Evolutionary conservation across 2,888 invertebrate genomes (phyloP).

Genomic region (Branchellion lobata): DNA sequence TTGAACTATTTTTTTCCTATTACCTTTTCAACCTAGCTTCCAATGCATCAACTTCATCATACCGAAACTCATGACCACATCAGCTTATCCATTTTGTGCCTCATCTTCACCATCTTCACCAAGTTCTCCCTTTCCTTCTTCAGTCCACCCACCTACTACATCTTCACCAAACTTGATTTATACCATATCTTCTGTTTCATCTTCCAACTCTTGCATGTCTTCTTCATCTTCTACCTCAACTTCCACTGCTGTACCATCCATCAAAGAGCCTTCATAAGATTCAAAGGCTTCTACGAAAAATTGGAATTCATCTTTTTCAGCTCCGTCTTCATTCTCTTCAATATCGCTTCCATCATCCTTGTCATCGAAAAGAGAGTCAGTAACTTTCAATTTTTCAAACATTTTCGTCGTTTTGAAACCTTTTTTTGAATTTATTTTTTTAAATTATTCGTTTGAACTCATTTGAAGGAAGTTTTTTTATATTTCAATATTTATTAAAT

Average conservation of each 20-base stretch:
- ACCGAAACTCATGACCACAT: too few relatives aligned
- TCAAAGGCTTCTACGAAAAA: neutral
- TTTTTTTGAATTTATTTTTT: too few relatives aligned
- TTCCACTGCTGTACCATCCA: neutral
- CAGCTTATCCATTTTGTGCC: neutral
- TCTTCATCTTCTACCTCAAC: neutral
- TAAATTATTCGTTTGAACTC: too few relatives aligned
- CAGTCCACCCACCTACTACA: too few relatives aligned
- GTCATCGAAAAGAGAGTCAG: neutral
- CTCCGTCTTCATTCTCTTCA: neutral
- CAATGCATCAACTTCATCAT: too few relatives aligned
- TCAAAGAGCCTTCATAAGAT: neutral
- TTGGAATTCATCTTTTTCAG: neutral
- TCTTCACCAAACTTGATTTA: neutral
- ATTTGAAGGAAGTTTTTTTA: too few relatives aligned
- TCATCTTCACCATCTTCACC: neutral
- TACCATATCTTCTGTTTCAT: neutral
- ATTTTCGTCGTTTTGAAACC: too few relatives aligned
- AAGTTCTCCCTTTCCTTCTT: too few relatives aligned
- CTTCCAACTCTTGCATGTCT: neutral
- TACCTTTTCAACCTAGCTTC: neutral
- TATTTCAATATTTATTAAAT: too few relatives aligned
- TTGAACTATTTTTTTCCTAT: neutral
- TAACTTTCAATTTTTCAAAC: too few relatives aligned
- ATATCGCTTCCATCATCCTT: neutral